Base-by-base conservation (phyloP, 2,888 invertebrate species). In the Melipona beecheii region DNA sequence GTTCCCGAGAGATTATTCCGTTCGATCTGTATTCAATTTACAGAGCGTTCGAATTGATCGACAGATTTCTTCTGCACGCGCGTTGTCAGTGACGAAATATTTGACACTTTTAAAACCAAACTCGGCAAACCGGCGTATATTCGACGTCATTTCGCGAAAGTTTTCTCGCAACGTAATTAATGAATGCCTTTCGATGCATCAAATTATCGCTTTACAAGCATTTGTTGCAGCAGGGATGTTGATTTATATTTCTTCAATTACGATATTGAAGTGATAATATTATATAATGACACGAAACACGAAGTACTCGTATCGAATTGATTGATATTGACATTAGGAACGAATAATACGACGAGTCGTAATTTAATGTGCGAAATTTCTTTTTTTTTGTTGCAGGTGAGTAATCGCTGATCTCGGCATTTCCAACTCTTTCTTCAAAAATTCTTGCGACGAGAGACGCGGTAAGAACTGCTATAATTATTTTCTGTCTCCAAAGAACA, bases 301-400 rank as follows among this genome's bases (percentile, higher is more conserved):
- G 2, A 50, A 50, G 50, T 15, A 3, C 17, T 17, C 5, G n/a
- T 15, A 5, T n/a, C n/a, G 56, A 58, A 58, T 58, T 15, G 56
- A n/a, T 2, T n/a, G 56, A 58, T 24, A 1, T 58, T n/a, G 21
- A n/a, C n/a, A 24, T 15, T 13, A n/a, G 5, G 0, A 5, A 58
- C 2, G n/a, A 15, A 58, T n/a, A 2, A n/a, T n/a, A 58, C n/a
- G n/a, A 58, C 56, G 15, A n/a, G 15, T 58, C n/a, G n/a, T 5
- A 21, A 11, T 11, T n/a, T 68, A 71, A 77, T 15, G 21, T 19
- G 13, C n/a, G 50, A 4, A 9, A 9, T 24, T 9, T 43, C 0
- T 66, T 58, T 31, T 43, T 82, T 68, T 80, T 4, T 84, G 84
- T 85, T 86, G 5, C 85, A 86, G 86, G 86, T 86, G 68, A 82